Percentiles rank a stretch among this genome's conserved stretches.
Conservation (phyloP, 1,140 invertebrate genomes). For the Amyelois transitella region DNA sequence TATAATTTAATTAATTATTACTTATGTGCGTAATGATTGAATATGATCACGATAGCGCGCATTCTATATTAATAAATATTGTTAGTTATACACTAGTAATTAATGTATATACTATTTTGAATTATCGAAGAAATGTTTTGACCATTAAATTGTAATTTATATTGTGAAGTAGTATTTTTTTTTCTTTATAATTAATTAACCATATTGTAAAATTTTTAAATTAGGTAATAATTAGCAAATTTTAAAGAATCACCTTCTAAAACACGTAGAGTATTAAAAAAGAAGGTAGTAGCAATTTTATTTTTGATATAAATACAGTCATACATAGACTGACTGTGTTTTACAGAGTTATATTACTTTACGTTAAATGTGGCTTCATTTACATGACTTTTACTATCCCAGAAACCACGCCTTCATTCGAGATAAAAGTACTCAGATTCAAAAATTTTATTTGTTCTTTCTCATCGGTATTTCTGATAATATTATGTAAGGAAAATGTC, state of each 20-base stretch:
- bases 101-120: conserved; percentile 4
- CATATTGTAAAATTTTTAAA: neutral
- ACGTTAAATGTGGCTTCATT: too few relatives aligned
- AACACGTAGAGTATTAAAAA: conserved; percentile 3
- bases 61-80: conserved; percentile 9
- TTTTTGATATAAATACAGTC: conserved; percentile 20
- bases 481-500: too few relatives aligned
- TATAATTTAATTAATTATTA: conserved; percentile 45
- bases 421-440: too few relatives aligned
- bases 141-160: neutral
- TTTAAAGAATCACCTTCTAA: neutral
- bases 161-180: neutral
- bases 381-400: neutral
- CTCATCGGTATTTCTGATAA: too few relatives aligned
- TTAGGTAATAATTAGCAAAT: neutral
- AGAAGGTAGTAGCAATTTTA: neutral
- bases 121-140: conserved; percentile 2
- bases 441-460: too few relatives aligned
- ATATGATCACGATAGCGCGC: conserved; percentile 24
- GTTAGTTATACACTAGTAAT: conserved; percentile 14
- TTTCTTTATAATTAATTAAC: neutral
- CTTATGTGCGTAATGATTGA: conserved; percentile 55
- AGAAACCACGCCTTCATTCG: too few relatives aligned
- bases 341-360: too few relatives aligned
- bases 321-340: conserved; percentile 18